Evolutionary conservation across 2,797 vertebrate genomes (phyloP).

Genomic region (Echeneis naucrates): DNA sequence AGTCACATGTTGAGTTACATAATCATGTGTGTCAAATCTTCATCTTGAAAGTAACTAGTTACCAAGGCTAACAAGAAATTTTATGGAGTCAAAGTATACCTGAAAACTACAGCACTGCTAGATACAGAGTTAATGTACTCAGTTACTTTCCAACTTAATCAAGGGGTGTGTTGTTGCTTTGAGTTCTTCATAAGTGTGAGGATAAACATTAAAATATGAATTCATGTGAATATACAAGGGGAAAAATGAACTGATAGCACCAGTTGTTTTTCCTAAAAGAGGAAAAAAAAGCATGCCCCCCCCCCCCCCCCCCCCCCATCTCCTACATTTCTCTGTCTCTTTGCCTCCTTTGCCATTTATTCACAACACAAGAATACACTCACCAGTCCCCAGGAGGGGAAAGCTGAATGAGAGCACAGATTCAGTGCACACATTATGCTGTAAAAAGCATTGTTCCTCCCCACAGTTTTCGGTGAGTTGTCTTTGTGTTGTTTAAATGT

Average conservation of each 20-base stretch:
- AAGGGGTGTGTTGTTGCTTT: conserved; percentile 40
- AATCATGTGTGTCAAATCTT: no score
- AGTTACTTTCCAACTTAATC: conserved; percentile 22
- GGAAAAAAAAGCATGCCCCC: conserved; percentile 34
- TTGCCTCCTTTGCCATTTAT: conserved; percentile 81
- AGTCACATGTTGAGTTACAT: no score
- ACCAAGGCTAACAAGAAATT: no score
- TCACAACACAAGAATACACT: conserved; percentile 86
- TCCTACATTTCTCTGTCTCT: conserved; percentile 69
- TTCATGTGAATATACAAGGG: conserved; percentile 63
- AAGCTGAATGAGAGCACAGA: conserved; percentile 79
- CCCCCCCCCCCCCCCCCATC: conserved; percentile 34
- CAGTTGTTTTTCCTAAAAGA: conserved; percentile 59
- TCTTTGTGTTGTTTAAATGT: conserved; percentile 86
- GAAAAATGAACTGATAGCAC: conserved; percentile 67
- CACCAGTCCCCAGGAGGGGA: conserved; percentile 81
- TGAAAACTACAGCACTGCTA: no score
- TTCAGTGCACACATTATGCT: conserved; percentile 77
- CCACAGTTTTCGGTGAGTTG: conserved; percentile 78
- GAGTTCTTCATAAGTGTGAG: conserved; percentile 54
- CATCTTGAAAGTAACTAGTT: no score
- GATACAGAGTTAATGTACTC: no score
- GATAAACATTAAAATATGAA: conserved; percentile 62
- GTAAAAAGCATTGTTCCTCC: conserved; percentile 82
- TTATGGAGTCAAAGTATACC: no score